Evolutionary conservation across 2,797 vertebrate species (phyloP).

Genomic region (Caiman crocodilus): DNA sequence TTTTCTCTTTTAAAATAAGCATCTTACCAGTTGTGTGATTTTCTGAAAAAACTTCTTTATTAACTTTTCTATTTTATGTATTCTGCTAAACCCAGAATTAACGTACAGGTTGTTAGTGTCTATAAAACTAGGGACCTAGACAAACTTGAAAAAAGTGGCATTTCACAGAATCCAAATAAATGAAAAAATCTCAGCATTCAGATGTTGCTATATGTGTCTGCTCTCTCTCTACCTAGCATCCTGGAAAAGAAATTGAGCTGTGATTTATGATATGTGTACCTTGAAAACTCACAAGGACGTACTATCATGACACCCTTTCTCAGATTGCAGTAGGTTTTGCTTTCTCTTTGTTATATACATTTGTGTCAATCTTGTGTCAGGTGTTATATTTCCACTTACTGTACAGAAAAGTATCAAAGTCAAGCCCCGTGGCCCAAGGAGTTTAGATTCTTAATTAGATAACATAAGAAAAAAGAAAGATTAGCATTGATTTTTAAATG

Average conservation of each 20-base stretch:
- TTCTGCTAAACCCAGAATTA: background rate
- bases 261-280: fast-evolving
- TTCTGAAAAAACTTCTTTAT: background rate
- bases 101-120: fast-evolving
- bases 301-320: background rate
- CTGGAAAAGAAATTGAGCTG: background rate
- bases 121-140: background rate
- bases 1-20: background rate
- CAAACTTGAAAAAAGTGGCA: fast-evolving
- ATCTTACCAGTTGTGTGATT: background rate
- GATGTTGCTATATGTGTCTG: background rate
- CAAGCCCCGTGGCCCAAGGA: background rate
- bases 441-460: background rate
- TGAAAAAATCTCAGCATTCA: background rate
- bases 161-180: background rate
- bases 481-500: background rate
- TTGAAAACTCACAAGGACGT: background rate
- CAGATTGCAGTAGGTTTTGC: fast-evolving
- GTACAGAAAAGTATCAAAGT: background rate
- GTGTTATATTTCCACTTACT: background rate
- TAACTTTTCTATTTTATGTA: background rate
- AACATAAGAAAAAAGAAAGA: background rate
- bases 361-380: fast-evolving
- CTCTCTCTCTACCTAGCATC: background rate
- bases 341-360: fast-evolving